phyloP scores from a whole-genome alignment of 2,888 invertebrate genomes.

The Tipula lateralis region DNA sequence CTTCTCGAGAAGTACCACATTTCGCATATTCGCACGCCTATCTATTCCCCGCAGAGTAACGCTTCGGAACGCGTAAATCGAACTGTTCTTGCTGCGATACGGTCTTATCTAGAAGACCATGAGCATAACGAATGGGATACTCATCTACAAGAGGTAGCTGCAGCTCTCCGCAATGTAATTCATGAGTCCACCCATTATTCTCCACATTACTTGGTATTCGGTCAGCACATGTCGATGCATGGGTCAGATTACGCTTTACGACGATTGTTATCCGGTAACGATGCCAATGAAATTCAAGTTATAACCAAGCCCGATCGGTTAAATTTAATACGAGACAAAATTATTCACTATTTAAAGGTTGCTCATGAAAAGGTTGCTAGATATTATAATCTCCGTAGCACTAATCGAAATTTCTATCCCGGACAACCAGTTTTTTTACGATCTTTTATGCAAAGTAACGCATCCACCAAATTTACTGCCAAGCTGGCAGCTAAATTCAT shows the following conservation, averaged over 20 bases:
- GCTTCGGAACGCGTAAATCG: no score
- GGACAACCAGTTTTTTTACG: not conserved
- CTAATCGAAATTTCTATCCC: not conserved
- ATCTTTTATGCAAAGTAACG: not conserved
- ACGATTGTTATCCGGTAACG: not conserved
- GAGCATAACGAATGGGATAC: not conserved
- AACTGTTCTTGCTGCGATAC: no score
- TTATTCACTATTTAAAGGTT: not conserved
- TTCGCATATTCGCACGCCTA: no score
- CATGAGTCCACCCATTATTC: not conserved
- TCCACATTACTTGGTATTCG: not conserved
- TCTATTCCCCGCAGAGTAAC: no score
- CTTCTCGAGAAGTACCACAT: no score
- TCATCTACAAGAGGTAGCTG: not conserved
- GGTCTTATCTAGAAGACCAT: no score
- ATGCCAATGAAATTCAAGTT: not conserved
- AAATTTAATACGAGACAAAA: no score
- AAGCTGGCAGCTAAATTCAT: not conserved
- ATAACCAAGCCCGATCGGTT: not conserved
- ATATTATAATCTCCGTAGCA: not conserved
- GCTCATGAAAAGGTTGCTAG: not conserved
- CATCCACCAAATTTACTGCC: not conserved
- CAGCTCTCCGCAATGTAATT: not conserved
- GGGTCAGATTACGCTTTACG: not conserved
- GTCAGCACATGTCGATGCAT: not conserved